Evolutionary conservation across 2,113 vertebrate species (phyloP).

Genomic region (Bombycilla garrulus): DNA sequence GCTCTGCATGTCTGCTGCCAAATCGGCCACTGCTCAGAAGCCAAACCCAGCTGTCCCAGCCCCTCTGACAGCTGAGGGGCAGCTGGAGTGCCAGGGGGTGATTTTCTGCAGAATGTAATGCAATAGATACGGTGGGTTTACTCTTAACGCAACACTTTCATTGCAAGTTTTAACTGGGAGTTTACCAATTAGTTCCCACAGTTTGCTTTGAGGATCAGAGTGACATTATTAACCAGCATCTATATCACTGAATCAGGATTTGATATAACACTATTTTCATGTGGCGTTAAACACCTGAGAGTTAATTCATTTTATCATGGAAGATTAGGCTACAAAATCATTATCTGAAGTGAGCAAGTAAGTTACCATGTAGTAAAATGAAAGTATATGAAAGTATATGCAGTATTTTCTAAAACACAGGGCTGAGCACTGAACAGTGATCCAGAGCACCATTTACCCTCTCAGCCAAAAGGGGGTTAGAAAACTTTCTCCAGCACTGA

Average conservation of each 20-base stretch:
- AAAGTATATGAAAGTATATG: too few species aligned
- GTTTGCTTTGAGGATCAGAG: background rate
- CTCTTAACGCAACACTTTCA: rapidly evolving
- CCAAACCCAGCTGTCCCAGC: background rate
- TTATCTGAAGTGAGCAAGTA: background rate
- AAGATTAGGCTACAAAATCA: background rate
- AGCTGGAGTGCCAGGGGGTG: background rate
- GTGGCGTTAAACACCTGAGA: background rate
- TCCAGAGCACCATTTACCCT: background rate
- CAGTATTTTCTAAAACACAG: background rate
- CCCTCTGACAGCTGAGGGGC: background rate
- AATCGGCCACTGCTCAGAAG: background rate
- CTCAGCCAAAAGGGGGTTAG: background rate
- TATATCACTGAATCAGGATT: background rate
- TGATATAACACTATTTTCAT: background rate
- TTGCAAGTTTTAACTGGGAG: background rate
- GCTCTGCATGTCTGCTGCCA: background rate
- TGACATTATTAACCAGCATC: background rate
- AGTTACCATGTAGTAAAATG: background rate
- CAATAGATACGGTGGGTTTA: background rate
- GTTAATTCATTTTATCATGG: background rate
- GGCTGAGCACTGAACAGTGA: background rate
- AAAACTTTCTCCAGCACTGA: background rate
- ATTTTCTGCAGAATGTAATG: background rate
- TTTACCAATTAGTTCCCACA: background rate